phyloP scores from a whole-genome alignment of 2,113 vertebrate species.

The Phainopepla nitens region DNA sequence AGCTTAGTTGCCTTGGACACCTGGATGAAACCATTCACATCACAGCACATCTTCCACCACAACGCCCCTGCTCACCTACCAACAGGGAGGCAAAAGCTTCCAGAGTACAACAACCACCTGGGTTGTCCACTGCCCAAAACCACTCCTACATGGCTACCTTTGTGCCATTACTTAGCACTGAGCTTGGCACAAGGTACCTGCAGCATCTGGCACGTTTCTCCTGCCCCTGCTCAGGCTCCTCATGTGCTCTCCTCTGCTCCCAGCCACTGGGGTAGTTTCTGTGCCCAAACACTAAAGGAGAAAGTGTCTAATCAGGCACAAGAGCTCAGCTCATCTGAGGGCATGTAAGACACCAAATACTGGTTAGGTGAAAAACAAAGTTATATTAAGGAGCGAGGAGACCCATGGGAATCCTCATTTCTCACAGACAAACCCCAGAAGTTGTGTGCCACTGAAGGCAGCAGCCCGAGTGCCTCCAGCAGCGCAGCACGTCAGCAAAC shows the following conservation, averaged over 20 bases:
- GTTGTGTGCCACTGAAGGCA: background rate
- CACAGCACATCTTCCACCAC: background rate
- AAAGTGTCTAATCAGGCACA: background rate
- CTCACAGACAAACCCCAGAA: background rate
- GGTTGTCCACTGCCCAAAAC: background rate
- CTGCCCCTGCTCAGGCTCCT: background rate
- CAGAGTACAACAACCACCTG: background rate
- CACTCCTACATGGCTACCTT: accelerated
- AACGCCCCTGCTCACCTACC: background rate
- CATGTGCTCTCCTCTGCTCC: background rate
- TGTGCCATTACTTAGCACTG: background rate
- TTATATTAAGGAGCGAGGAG: background rate
- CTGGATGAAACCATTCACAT: background rate
- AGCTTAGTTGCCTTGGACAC: slow-evolving; percentile 47
- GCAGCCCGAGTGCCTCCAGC: background rate
- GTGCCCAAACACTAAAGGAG: background rate
- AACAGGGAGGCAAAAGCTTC: background rate
- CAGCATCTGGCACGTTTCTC: background rate
- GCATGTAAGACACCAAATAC: background rate
- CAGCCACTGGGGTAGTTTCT: background rate
- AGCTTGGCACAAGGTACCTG: background rate
- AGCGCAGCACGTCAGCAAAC: background rate
- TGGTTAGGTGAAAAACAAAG: accelerated
- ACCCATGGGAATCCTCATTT: background rate
- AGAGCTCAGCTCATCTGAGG: background rate